phyloP scores from a whole-genome alignment of 2,888 invertebrate genomes.

The Zygaena filipendulae region DNA sequence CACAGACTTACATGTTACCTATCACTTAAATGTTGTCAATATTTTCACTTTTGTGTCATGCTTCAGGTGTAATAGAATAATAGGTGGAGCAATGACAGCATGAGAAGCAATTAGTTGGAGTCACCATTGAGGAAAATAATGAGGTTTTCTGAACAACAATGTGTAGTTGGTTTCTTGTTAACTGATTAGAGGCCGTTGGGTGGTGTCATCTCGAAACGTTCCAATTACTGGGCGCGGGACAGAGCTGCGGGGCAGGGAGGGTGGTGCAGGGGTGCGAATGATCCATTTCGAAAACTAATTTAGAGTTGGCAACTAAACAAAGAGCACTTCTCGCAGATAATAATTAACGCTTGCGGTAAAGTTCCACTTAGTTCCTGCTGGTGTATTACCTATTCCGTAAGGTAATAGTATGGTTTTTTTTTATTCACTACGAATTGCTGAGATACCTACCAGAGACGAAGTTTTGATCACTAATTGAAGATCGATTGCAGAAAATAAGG shows the following conservation, averaged over 20 bases:
- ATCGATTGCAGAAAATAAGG: too few species aligned
- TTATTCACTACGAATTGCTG: slow-evolving; percentile 11
- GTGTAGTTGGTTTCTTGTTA: slow-evolving; percentile 58
- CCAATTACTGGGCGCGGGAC: slow-evolving; percentile 56
- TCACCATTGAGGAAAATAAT: too few species aligned
- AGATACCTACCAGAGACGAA: too few species aligned
- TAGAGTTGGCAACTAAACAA: slow-evolving; percentile 70
- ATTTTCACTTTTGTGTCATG: too few species aligned
- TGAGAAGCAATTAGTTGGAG: too few species aligned
- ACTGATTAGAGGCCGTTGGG: slow-evolving; percentile 63
- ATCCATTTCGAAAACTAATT: slow-evolving; percentile 70
- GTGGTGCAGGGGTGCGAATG: slow-evolving; percentile 58
- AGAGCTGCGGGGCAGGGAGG: slow-evolving; percentile 26
- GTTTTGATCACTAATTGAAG: too few species aligned
- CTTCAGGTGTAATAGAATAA: too few species aligned
- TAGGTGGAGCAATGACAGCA: too few species aligned
- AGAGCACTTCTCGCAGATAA: slow-evolving; percentile 68
- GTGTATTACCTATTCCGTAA: too few species aligned
- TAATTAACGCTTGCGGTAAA: slow-evolving; percentile 68
- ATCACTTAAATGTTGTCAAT: too few species aligned
- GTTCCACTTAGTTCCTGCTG: slow-evolving; percentile 61
- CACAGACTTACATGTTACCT: too few species aligned
- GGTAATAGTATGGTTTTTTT: slow-evolving; percentile 13
- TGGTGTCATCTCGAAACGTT: slow-evolving; percentile 67
- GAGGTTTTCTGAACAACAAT: too few species aligned